A percentile compares a stretch with the other conserved stretches of the same genome.
Evolutionary conservation across 2,888 invertebrate species (phyloP).

Genomic region (Melieria omissa): DNA sequence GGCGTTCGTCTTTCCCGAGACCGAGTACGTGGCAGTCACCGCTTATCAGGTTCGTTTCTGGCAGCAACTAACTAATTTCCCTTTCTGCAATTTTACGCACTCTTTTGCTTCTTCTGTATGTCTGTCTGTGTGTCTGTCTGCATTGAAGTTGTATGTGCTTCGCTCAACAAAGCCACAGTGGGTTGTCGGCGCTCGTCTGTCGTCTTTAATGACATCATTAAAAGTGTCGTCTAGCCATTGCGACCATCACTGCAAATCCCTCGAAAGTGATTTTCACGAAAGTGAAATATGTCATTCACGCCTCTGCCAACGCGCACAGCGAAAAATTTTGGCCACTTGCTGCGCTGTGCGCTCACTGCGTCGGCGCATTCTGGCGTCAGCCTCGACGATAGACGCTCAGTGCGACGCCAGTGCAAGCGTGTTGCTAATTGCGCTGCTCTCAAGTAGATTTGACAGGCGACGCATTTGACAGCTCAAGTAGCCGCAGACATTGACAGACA

Average conservation of each 20-base stretch:
- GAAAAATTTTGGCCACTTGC: slow-evolving; percentile 30
- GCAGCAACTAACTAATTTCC: not conserved
- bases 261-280: not conserved
- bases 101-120: no score
- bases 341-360: slow-evolving; percentile 20
- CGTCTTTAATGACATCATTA: slow-evolving; percentile 48
- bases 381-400: not conserved
- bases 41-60: slow-evolving; percentile 84
- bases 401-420: slow-evolving; percentile 1
- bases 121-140: no score
- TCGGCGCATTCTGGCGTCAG: no score
- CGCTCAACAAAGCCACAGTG: slow-evolving; percentile 40
- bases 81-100: slow-evolving; percentile 4
- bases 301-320: slow-evolving; percentile 8
- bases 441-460: slow-evolving; percentile 11
- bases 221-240: slow-evolving; percentile 44
- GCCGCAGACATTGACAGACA: not conserved
- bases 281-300: slow-evolving; percentile 29
- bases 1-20: slow-evolving; percentile 79
- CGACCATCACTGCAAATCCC: not conserved
- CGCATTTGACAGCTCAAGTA: slow-evolving; percentile 48
- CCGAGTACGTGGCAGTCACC: slow-evolving; percentile 95
- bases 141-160: not conserved
- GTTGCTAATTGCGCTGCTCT: not conserved
- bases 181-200: slow-evolving; percentile 6